These are phyloP conservation scores for Syritta pipiens DNA, from an alignment of 2,888 invertebrate genomes.

Conservation along the genomic window DNA sequence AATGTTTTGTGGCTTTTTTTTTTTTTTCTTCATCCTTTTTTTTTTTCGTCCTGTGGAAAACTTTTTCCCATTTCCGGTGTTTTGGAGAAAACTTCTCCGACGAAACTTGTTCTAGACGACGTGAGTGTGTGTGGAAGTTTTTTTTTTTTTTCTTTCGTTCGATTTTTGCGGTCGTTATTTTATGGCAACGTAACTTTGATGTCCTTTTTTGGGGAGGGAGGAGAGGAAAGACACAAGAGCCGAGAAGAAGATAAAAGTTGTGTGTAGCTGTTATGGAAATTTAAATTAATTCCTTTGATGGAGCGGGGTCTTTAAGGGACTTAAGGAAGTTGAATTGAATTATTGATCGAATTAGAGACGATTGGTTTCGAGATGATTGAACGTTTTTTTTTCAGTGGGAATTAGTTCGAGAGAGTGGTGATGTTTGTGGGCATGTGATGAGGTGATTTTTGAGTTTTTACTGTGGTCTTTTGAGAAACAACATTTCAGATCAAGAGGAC, in stretches of 20 bases:
- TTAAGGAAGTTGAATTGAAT: constrained; percentile 49
- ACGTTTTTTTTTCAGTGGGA: neutral
- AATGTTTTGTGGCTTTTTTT: neutral
- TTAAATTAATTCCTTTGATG: constrained; percentile 52
- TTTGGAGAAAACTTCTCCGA: constrained; percentile 38
- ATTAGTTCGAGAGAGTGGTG: no score
- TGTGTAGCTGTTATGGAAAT: constrained; percentile 33
- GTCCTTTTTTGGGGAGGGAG: constrained; percentile 32
- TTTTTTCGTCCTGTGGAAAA: constrained; percentile 10
- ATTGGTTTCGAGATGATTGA: neutral
- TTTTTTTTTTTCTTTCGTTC: constrained; percentile 1
- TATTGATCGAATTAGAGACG: constrained; percentile 12
- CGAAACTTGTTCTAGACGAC: constrained; percentile 46
- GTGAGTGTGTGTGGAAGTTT: constrained; percentile 31
- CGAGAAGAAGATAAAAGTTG: neutral
- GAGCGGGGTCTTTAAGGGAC: constrained; percentile 28
- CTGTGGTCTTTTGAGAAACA: no score
- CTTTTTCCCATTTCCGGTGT: constrained; percentile 36
- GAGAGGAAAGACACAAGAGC: neutral
- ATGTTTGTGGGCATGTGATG: no score
- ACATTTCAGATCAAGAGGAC: no score
- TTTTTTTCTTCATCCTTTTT: neutral
- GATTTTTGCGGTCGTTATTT: constrained; percentile 23
- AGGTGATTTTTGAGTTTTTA: no score
- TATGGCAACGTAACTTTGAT: constrained; percentile 43